Evolutionary conservation across 30 jellyfish, hydroid and myxozoan genomes (phyloP), one percentile per base, ranked within the genome.

Genomic region (Mastigias papua): DNA sequence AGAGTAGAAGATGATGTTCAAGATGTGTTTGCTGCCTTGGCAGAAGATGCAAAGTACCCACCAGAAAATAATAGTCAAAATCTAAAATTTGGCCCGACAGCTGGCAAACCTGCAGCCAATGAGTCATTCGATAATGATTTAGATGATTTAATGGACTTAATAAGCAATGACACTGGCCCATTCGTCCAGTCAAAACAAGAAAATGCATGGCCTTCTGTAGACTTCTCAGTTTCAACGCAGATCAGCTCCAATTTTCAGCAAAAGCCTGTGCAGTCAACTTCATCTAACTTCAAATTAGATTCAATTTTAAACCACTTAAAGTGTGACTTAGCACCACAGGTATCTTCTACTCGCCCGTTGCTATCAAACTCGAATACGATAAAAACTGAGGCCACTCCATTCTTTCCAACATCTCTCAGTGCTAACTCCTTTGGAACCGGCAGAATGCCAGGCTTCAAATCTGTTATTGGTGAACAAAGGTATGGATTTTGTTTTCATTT

Each of bases 1-100:
- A 68, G 87, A 33, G 97, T 82, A 37, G 97, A 94, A 34, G 84
- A 72, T 34, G 93, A 68, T 26, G 81, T 71, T 46, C 95, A 84
- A 78, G 96, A 89, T 71, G 95, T 67, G 69, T 73, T 65, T 63
- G 91, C 87, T 15, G 91, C 91, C 26, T 69, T 71, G 76, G 85
- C 92, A 11, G 86, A 71, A 57, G 89, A 63, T 42, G 96, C 63
- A 26, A 73, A 60, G 61, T 87, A 37, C 62, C 84, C 86, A 11
- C 26, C 96, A 32, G 72, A 65, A 77, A 66, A 34, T 48, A 31
- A 17, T 27, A 16, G 54, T 23, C 34, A 51, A 17, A 82, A 71
- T 37, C 19, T 49, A 22, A 62, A 50, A 58, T 35, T 51, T 35
- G 51, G 19, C 33, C 16, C 28, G 22, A 71, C 9, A 28, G 83